Evolutionary conservation across 2,113 vertebrate genomes (phyloP), one percentile per base, ranked within the genome.

Genomic region (Ammodytes dubius): DNA sequence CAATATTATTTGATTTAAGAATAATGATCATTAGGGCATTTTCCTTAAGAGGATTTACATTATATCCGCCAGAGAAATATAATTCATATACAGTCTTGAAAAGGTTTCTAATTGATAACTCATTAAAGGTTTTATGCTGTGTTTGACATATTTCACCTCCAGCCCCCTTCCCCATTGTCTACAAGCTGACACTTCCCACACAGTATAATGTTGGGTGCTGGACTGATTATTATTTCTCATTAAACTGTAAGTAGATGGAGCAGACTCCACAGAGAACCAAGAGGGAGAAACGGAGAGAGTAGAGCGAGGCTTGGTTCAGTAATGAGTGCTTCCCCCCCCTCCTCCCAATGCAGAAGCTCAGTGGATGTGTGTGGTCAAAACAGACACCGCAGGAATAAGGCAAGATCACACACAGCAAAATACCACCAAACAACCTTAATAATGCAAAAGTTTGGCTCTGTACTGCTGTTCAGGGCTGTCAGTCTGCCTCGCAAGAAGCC

Each of bases 181-280:
- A 53, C 43, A 74, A 81, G 71, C 58, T 73, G 71, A 64, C 45
- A 59, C 81, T 81, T 77, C 82, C 81, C 61, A 82, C 75, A 79
- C 80, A 77, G 83, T 59, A 52, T 87, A 74, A 81, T 77, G 61
- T 57, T 27, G 37, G 49, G 58, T 80, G 70, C 58, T 70, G 52
- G 71, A 73, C 72, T 76, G 82, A 91, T 84, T 86, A 85, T 91
- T 86, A 82, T 83, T 86, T 86, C 79, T 91, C 84, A 91, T 92
- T 92, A 90, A 83, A 89, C n/a, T 77, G 72, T 82, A 84, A 81
- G 79, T 88, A 76, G 70, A 74, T 69, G 74, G 46, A 83, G 76
- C 65, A 54, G 71, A 77, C 83, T 86, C 61, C 56, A 76, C 40
- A 57, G 42, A 87, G 81, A 73, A 70, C 56, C 57, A 79, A 80